These are phyloP conservation scores for Balaeniceps rex DNA, from an alignment of 2,113 vertebrate species.

Conservation along the genomic window DNA sequence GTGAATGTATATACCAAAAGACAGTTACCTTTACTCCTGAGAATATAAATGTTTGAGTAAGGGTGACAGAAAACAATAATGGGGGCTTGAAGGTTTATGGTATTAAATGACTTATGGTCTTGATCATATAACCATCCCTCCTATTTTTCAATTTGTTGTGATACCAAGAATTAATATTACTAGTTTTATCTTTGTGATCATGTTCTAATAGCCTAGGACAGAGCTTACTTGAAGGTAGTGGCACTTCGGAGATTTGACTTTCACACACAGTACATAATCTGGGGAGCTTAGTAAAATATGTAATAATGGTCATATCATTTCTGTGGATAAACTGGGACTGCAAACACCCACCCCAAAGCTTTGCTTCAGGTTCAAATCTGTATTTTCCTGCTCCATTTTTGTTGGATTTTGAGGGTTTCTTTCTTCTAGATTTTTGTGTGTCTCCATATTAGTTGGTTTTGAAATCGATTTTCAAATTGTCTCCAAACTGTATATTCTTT, in stretches of 20 bases:
- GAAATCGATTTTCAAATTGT: background rate
- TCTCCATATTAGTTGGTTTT: background rate
- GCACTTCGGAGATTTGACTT: background rate
- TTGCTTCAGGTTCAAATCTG: background rate
- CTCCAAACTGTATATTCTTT: background rate
- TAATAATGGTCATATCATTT: background rate
- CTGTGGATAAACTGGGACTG: background rate
- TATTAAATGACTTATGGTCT: background rate
- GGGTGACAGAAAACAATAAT: background rate
- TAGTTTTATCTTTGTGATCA: background rate
- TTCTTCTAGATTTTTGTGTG: background rate
- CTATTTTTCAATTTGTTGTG: background rate
- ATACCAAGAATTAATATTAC: background rate
- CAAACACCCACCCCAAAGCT: background rate
- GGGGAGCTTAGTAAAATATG: background rate
- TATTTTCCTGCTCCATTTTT: background rate
- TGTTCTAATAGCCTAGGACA: background rate
- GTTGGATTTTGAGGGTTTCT: background rate
- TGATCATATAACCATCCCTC: background rate
- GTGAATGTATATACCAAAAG: background rate
- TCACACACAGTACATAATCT: background rate
- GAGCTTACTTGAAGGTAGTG: background rate
- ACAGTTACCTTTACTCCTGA: background rate
- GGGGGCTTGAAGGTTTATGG: background rate
- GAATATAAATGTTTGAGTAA: background rate